A percentile compares a stretch with the other conserved stretches of the same genome.
phyloP scores from a whole-genome alignment of 2,888 invertebrate species.

The Hipparchia semele region DNA sequence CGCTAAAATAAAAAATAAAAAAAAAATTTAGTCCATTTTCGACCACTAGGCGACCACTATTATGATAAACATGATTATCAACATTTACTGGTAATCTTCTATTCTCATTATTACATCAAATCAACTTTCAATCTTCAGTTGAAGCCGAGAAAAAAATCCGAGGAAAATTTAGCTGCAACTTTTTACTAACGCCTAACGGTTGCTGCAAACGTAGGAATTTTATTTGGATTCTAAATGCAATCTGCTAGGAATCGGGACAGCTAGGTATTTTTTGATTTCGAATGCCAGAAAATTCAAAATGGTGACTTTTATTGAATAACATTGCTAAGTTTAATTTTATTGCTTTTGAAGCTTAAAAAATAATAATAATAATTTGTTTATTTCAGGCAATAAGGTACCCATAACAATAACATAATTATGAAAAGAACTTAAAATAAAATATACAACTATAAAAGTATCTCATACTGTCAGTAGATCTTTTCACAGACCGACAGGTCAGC shows the following conservation, averaged over 20 bases:
- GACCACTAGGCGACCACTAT: too few species aligned
- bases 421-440: too few species aligned
- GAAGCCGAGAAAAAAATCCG: not conserved
- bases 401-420: too few species aligned
- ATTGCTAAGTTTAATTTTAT: not conserved
- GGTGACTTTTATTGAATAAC: not conserved
- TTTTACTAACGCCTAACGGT: constrained; percentile 19
- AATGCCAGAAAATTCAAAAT: not conserved
- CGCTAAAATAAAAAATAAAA: too few species aligned
- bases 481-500: too few species aligned
- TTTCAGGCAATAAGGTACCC: too few species aligned
- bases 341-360: too few species aligned
- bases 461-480: too few species aligned
- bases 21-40: too few species aligned
- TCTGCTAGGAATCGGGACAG: constrained; percentile 9
- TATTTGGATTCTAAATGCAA: constrained; percentile 19
- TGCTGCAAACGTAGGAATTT: constrained; percentile 16
- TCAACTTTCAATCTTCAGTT: not conserved
- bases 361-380: too few species aligned
- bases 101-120: not conserved
- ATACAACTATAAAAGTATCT: too few species aligned
- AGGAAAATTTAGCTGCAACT: constrained; percentile 12
- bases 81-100: not conserved
- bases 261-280: constrained; percentile 14
- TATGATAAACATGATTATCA: not conserved